Conservation (phyloP, 2,113 vertebrate species). For the Actenoides hombroni region DNA sequence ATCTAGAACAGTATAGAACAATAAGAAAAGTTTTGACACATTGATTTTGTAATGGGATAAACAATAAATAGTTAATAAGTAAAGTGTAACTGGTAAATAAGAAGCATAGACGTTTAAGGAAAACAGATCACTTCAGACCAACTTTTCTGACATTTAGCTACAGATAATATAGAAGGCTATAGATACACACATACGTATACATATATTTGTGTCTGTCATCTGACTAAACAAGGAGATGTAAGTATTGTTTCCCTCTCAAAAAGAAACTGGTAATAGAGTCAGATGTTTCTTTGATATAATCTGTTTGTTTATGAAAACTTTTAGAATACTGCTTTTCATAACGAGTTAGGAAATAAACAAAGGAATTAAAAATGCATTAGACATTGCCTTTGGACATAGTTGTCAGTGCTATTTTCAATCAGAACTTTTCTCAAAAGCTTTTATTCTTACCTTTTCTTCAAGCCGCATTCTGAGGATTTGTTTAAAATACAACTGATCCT, state of each 20-base stretch:
- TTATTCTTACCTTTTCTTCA: background rate
- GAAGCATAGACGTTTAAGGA: slow-evolving; percentile 39
- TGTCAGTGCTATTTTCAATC: background rate
- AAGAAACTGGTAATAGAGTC: background rate
- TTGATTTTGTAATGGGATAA: slow-evolving; percentile 12
- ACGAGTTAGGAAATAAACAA: background rate
- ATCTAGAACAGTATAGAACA: slow-evolving; percentile 44
- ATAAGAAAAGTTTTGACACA: slow-evolving; percentile 14
- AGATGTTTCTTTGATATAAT: background rate
- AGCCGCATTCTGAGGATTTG: background rate
- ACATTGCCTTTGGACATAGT: background rate
- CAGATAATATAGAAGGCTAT: background rate
- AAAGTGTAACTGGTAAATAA: slow-evolving; percentile 18
- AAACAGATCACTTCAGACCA: slow-evolving; percentile 6
- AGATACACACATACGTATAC: background rate
- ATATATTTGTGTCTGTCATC: background rate
- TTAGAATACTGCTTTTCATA: background rate
- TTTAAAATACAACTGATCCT: background rate
- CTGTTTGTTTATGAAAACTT: background rate
- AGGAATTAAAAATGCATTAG: background rate
- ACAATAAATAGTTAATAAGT: background rate
- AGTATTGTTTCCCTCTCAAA: background rate
- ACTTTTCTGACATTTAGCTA: background rate
- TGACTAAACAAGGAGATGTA: background rate
- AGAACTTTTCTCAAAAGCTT: background rate